Base-by-base conservation (phyloP, 1,140 invertebrate species). In the Spodoptera litura region DNA sequence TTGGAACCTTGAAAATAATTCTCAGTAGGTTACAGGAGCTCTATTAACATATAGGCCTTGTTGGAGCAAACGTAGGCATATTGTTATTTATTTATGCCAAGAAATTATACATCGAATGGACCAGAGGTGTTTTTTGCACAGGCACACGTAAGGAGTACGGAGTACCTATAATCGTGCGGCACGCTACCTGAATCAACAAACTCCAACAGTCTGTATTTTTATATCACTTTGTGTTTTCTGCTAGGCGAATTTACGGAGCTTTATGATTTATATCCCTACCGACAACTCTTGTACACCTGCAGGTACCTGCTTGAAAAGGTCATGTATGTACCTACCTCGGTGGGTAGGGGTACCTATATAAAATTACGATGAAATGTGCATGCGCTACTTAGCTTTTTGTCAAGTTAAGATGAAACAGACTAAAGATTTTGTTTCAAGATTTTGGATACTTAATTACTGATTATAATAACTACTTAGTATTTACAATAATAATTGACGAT, bases 181-280 rank as follows among this genome's bases (percentile, higher is more conserved):
- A 77, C 61, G 31, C 61, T 66, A 77, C 61, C 27, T 66, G 51
- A 68, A 66, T 68, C 61, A 53, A 77, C 51, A 77, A 68, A 77
- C 31, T 77, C 15, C 13, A 2, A 68, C 35, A 68, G 20, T 66
- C 35, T 56, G 51, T 77, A 56, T 77, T 66, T 66, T 77, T 66
- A 56, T 77, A 56, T 77, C 35, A 68, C 31, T 79, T 53, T 78
- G 51, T 73, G 62, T 61, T 71, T 56, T 62, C 62, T 61, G 58
- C 25, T 56, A 25, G 38, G 66, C 10, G 59, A 76, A 52, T 81
- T 83, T 81, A 80, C 73, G 81, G 59, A 49, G 49, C 64, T 15
- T 51, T 78, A 78, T 83, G 71, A 83, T 83, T 75, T 78, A 83
- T 78, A 79, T 81, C 78, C 13, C 78, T 59, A 78, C 44, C 75